These are phyloP conservation scores for Erpobdella octoculata DNA, from an alignment of 2,888 invertebrate species.

Conservation along the genomic window DNA sequence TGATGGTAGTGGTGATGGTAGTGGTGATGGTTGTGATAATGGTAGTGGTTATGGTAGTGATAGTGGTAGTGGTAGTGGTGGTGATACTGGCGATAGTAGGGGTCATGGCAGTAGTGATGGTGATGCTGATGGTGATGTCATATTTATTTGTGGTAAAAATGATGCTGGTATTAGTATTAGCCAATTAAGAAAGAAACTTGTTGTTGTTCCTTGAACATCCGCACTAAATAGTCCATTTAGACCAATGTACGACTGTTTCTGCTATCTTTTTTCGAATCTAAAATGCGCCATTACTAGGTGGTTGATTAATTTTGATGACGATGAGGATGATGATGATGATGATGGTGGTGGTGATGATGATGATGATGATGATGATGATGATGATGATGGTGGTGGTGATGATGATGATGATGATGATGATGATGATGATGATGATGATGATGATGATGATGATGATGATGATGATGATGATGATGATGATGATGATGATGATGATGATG, in stretches of 20 bases:
- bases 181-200: too few species aligned
- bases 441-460: not conserved
- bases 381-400: not conserved
- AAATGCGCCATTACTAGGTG: too few species aligned
- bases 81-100: not conserved
- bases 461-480: not conserved
- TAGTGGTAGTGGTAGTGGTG: not conserved
- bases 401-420: not conserved
- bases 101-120: not conserved
- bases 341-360: not conserved
- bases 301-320: not conserved
- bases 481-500: constrained; percentile 5
- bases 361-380: not conserved
- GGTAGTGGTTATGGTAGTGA: not conserved
- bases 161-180: too few species aligned
- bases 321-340: not conserved
- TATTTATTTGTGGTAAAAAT: not conserved
- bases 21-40: not conserved
- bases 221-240: too few species aligned
- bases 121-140: not conserved
- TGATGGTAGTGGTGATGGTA: not conserved
- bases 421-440: not conserved
- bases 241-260: too few species aligned
- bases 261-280: too few species aligned
- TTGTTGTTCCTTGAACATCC: too few species aligned